Evolutionary conservation across 1,140 invertebrate species (phyloP).

Genomic region (Leguminivora glycinivorella): DNA sequence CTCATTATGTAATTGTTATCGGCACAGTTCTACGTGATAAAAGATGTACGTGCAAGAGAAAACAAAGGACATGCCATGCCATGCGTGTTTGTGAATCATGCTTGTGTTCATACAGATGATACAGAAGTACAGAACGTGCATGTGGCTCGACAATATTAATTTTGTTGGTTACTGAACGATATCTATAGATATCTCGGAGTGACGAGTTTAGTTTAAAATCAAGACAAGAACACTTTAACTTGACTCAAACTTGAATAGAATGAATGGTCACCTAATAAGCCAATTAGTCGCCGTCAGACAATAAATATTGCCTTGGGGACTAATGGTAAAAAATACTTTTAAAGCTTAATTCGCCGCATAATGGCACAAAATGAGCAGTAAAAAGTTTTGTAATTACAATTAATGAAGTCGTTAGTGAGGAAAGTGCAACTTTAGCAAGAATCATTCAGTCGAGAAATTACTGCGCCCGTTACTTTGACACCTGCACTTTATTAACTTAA

Average conservation of each 20-base stretch:
- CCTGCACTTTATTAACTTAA: slow-evolving; percentile 8
- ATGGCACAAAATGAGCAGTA: neutral
- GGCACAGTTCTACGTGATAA: slow-evolving; percentile 19
- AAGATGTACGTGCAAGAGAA: slow-evolving; percentile 9
- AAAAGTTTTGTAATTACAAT: neutral
- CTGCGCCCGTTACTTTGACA: neutral
- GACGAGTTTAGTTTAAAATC: too few species aligned
- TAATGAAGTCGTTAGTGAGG: neutral
- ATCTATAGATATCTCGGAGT: neutral
- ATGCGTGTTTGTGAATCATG: slow-evolving; percentile 19
- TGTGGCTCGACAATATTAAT: neutral
- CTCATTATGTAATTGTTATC: slow-evolving; percentile 8
- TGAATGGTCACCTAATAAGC: too few species aligned
- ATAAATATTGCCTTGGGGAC: too few species aligned
- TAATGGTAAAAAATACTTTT: neutral
- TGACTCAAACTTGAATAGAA: too few species aligned
- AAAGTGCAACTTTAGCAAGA: slow-evolving; percentile 6
- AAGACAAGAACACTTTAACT: too few species aligned
- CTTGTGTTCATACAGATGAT: slow-evolving; percentile 2
- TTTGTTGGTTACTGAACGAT: neutral
- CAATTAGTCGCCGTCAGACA: too few species aligned
- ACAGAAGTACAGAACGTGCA: slow-evolving; percentile 12
- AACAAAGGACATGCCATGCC: slow-evolving; percentile 18
- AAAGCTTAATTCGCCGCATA: neutral
- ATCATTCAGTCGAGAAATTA: neutral